Conservation (phyloP, 1,140 invertebrate genomes). For the Centruroides sculpturatus region DNA sequence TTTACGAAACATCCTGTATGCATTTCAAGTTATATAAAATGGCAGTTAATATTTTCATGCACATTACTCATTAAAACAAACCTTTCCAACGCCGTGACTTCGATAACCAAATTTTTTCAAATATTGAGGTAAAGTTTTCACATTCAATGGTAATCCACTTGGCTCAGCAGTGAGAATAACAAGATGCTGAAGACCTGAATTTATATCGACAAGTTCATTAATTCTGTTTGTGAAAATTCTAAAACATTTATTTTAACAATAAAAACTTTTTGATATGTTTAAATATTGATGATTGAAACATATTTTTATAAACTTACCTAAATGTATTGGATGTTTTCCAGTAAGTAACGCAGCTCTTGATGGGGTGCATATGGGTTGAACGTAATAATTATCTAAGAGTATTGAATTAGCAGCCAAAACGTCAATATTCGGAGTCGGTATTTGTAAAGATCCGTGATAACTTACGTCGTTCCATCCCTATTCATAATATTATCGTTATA, state of each 20-base stretch:
- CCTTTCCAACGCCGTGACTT: conserved; percentile 16
- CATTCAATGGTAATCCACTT: conserved; percentile 23
- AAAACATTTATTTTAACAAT: neutral
- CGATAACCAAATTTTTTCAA: conserved; percentile 12
- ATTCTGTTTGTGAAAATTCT: too few relatives aligned
- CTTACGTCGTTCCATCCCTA: conserved; percentile 36
- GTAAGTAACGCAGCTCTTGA: conserved; percentile 66
- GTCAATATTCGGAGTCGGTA: conserved; percentile 27
- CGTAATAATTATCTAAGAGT: conserved; percentile 64
- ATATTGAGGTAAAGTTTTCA: conserved; percentile 23
- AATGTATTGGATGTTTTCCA: conserved; percentile 68
- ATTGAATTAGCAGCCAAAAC: conserved; percentile 23
- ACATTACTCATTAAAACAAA: neutral
- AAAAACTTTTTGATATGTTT: too few relatives aligned
- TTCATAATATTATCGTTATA: neutral
- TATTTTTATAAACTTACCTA: conserved; percentile 40
- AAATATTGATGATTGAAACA: too few relatives aligned
- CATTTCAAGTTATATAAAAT: neutral
- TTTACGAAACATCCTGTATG: too few relatives aligned
- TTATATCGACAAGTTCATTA: too few relatives aligned
- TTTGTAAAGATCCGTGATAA: conserved; percentile 25
- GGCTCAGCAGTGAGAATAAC: conserved; percentile 20
- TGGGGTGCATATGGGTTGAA: conserved; percentile 57
- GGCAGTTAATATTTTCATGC: neutral
- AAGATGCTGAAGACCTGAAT: conserved; percentile 18